Percentiles rank a stretch among this genome's conserved stretches.
Conservation (phyloP, 2,797 vertebrate species). For the Artibeus lituratus region DNA sequence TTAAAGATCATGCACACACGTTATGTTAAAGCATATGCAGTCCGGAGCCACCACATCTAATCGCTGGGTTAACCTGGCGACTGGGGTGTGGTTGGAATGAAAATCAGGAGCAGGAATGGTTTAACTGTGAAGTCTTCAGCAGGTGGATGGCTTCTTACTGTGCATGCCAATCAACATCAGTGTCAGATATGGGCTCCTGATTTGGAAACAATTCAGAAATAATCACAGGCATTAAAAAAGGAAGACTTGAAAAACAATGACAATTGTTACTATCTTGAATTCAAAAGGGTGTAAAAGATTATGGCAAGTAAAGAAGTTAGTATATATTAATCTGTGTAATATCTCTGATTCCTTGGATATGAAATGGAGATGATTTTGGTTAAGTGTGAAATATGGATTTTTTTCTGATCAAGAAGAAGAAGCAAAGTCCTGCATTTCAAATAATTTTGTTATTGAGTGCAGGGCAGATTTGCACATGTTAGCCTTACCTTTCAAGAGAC, state of each 20-base stretch:
- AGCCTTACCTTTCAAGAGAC: constrained; percentile 93
- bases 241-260: constrained; percentile 51
- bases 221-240: constrained; percentile 79
- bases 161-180: constrained; percentile 71
- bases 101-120: constrained; percentile 76
- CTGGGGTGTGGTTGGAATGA: constrained; percentile 75
- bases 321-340: constrained; percentile 82
- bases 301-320: constrained; percentile 79
- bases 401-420: constrained; percentile 81
- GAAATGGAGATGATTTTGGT: constrained; percentile 82
- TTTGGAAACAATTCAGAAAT: constrained; percentile 75
- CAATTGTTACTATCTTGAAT: constrained; percentile 61
- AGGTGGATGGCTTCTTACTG: constrained; percentile 11
- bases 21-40: constrained; percentile 71
- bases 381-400: constrained; percentile 80
- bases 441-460: constrained; percentile 81
- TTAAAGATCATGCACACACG: constrained; percentile 72
- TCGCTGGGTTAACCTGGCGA: constrained; percentile 50
- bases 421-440: constrained; percentile 79
- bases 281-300: constrained; percentile 66
- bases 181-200: constrained; percentile 50
- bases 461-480: constrained; percentile 85
- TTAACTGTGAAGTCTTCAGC: constrained; percentile 78
- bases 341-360: constrained; percentile 79
- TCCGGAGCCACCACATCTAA: constrained; percentile 67